Percentiles rank a stretch among this genome's conserved stretches.
These are phyloP conservation scores for Phataginus tricuspis DNA, from an alignment of 2,797 vertebrate genomes.

Conservation along the genomic window DNA sequence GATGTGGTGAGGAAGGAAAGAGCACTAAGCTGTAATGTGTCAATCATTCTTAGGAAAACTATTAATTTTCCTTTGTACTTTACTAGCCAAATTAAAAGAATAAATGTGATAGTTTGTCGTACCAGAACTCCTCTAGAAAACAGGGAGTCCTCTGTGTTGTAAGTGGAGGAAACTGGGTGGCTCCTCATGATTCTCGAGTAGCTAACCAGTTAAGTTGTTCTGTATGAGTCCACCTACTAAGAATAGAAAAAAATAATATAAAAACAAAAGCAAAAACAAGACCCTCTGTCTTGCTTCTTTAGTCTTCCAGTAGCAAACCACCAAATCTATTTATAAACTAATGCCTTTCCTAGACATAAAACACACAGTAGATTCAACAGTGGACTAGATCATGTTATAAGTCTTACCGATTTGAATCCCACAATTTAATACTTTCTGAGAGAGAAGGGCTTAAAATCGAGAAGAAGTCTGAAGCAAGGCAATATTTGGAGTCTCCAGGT, in stretches of 20 bases:
- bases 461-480: not conserved
- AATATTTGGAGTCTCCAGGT: conserved; percentile 22
- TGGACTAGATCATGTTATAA: not conserved
- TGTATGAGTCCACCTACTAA: not conserved
- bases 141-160: not conserved
- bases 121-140: conserved; percentile 19
- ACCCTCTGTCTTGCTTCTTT: not conserved
- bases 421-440: conserved; percentile 49
- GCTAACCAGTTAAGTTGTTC: not conserved
- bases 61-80: not conserved
- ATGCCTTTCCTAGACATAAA: not conserved
- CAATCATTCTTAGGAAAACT: not conserved
- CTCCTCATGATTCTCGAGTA: conserved; percentile 19
- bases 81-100: conserved; percentile 8
- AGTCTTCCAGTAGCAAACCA: conserved; percentile 11
- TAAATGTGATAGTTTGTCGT: not conserved
- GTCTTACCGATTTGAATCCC: not conserved
- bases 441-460: not conserved
- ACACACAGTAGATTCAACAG: not conserved
- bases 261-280: conserved; percentile 9
- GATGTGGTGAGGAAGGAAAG: not conserved
- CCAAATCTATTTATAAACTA: not conserved
- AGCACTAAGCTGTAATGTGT: not conserved
- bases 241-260: not conserved
- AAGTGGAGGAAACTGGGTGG: not conserved